A percentile compares a stretch with the other conserved stretches of the same genome.
phyloP scores from a whole-genome alignment of 2,113 vertebrate genomes.

The Physeter macrocephalus region DNA sequence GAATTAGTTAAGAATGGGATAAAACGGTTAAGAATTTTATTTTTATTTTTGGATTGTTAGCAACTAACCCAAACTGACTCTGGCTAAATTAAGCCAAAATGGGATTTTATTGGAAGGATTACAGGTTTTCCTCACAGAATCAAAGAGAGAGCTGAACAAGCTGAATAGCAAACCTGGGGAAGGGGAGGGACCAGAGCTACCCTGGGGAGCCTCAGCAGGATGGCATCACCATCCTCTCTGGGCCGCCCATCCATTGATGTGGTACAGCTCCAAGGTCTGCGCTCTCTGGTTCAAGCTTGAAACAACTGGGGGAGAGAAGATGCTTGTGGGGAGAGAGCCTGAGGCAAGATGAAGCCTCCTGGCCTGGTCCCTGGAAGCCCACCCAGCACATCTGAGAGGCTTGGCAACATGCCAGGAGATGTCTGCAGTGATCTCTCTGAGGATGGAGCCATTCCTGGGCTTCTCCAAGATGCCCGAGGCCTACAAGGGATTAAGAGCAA shows the following conservation, averaged over 20 bases:
- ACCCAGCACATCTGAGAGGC: not conserved
- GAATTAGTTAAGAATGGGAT: not conserved
- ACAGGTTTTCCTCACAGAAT: not conserved
- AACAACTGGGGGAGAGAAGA: not conserved
- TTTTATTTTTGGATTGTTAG: not conserved
- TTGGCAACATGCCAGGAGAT: not conserved
- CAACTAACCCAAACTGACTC: not conserved
- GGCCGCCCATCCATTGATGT: not conserved
- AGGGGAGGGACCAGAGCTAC: not conserved
- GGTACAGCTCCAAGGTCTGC: not conserved
- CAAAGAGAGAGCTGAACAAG: not conserved
- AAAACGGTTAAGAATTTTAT: not conserved
- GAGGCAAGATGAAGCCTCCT: not conserved
- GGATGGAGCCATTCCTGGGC: not conserved
- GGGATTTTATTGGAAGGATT: not conserved
- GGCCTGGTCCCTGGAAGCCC: not conserved
- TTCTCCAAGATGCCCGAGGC: rapidly evolving
- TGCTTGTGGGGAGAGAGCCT: not conserved
- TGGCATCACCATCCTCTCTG: not conserved
- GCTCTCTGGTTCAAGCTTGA: not conserved
- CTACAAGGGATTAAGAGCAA: not conserved
- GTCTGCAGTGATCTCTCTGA: too few relatives aligned
- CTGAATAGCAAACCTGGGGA: too few relatives aligned
- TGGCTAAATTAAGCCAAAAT: not conserved
- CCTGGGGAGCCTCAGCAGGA: not conserved